Conservation (phyloP, 1,140 invertebrate species). For the Drosophila kurseongensis region DNA sequence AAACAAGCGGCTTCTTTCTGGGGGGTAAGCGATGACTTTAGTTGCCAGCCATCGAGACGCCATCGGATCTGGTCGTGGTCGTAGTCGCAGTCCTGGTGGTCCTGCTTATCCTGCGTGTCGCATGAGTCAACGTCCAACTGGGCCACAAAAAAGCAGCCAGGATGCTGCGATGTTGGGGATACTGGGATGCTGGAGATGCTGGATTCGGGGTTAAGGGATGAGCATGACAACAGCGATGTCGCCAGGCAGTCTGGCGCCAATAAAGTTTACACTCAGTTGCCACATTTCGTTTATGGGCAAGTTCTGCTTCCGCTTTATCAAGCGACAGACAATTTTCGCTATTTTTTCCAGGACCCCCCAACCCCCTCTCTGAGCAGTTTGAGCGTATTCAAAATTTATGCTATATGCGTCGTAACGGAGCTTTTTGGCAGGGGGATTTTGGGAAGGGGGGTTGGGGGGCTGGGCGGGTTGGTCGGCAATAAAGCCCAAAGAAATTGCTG, state of each 20-base stretch:
- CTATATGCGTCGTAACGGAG: conserved; percentile 72
- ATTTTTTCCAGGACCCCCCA: conserved; percentile 40
- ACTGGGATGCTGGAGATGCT: neutral
- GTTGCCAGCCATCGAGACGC: conserved; percentile 72
- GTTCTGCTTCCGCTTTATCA: conserved; percentile 83
- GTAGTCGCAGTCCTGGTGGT: conserved; percentile 3
- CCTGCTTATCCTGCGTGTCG: conserved; percentile 66
- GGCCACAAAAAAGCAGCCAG: conserved; percentile 32
- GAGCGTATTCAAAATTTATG: conserved; percentile 81
- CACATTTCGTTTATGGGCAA: conserved; percentile 83
- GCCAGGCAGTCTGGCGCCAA: conserved; percentile 83
- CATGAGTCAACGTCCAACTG: conserved; percentile 67
- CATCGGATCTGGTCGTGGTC: conserved; percentile 40
- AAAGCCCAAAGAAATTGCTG: conserved; percentile 81
- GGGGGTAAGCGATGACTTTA: conserved; percentile 57
- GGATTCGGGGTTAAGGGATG: conserved; percentile 16
- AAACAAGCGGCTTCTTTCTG: conserved; percentile 60
- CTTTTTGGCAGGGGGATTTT: conserved; percentile 22
- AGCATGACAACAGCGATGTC: conserved; percentile 60
- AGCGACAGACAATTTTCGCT: conserved; percentile 82
- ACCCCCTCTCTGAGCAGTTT: conserved; percentile 17
- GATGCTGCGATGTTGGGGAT: neutral
- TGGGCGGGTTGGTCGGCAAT: conserved; percentile 44
- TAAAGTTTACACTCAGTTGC: conserved; percentile 84
- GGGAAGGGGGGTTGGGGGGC: neutral